These are phyloP conservation scores for Eupeodes latifasciatus DNA, from an alignment of 2,888 invertebrate species.

Conservation along the genomic window DNA sequence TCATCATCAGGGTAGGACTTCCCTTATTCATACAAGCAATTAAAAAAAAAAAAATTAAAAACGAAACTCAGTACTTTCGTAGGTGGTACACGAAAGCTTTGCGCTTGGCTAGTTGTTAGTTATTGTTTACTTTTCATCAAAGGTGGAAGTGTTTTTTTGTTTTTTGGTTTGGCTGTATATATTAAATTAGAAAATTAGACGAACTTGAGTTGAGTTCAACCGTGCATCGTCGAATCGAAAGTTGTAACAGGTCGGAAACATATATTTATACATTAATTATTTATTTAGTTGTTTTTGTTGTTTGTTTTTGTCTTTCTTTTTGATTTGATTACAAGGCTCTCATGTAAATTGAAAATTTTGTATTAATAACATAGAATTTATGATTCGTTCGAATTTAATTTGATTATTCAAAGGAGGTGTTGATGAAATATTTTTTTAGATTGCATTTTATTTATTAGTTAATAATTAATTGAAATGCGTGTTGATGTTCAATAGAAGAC, in stretches of 20 bases:
- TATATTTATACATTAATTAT: conserved; percentile 2
- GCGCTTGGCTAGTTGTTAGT: conserved; percentile 69
- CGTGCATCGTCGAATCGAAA: conserved; percentile 5
- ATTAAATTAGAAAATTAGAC: conserved; percentile 44
- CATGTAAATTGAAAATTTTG: neutral
- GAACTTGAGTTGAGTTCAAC: conserved; percentile 5
- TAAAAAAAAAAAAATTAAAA: neutral
- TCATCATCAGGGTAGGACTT: conserved; percentile 47
- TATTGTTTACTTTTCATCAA: conserved; percentile 37
- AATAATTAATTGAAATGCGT: conserved; percentile 3
- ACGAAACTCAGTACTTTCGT: conserved; percentile 3
- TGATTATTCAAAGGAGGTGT: conserved; percentile 7
- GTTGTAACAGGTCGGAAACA: conserved; percentile 49
- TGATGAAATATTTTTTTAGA: neutral
- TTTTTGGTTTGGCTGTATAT: neutral
- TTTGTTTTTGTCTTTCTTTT: neutral
- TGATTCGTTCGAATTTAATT: neutral
- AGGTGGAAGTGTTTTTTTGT: conserved; percentile 34
- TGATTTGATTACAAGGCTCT: neutral
- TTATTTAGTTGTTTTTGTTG: neutral
- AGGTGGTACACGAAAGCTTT: conserved; percentile 54
- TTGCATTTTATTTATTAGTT: neutral
- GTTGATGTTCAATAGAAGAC: neutral
- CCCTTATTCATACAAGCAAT: conserved; percentile 16
- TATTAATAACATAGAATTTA: neutral